Evolutionary conservation across 2,888 invertebrate genomes (phyloP).

Genomic region (Plagodis dolabraria): DNA sequence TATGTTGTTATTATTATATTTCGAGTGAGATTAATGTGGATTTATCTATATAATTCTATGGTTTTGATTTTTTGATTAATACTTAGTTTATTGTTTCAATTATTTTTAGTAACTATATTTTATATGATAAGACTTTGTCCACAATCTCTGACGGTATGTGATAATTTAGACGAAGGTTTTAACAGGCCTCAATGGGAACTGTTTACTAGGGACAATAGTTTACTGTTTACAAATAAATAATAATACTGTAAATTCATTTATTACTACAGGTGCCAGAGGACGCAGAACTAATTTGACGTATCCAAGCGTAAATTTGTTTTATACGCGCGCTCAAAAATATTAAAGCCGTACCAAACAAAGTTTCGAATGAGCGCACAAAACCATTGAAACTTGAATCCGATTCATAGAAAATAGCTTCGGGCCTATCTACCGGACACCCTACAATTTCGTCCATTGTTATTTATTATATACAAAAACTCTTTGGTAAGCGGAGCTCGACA

Average conservation of each 20-base stretch:
- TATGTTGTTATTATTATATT: background rate
- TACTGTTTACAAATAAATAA: too few species aligned
- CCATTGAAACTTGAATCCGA: conserved; percentile 39
- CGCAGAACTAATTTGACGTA: conserved; percentile 11
- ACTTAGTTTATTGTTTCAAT: too few species aligned
- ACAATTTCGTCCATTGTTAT: conserved; percentile 61
- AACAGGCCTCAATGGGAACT: too few species aligned
- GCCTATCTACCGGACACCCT: conserved; percentile 56
- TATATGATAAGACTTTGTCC: too few species aligned
- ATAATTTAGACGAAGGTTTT: too few species aligned
- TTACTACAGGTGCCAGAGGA: background rate
- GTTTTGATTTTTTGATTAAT: too few species aligned
- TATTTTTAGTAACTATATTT: too few species aligned
- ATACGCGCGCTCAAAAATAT: conserved; percentile 18
- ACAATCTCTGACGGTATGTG: too few species aligned
- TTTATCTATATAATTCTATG: too few species aligned
- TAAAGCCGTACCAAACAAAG: conserved; percentile 23
- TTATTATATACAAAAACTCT: conserved; percentile 55
- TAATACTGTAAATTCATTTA: too few species aligned
- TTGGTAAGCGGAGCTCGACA: conserved; percentile 64
- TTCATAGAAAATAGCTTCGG: conserved; percentile 50
- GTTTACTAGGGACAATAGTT: too few species aligned
- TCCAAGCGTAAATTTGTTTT: conserved; percentile 22
- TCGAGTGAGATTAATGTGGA: background rate
- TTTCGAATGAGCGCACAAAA: conserved; percentile 32